These are phyloP conservation scores for Balaenoptera acutorostrata DNA, from an alignment of 2,113 vertebrate species.

Conservation along the genomic window DNA sequence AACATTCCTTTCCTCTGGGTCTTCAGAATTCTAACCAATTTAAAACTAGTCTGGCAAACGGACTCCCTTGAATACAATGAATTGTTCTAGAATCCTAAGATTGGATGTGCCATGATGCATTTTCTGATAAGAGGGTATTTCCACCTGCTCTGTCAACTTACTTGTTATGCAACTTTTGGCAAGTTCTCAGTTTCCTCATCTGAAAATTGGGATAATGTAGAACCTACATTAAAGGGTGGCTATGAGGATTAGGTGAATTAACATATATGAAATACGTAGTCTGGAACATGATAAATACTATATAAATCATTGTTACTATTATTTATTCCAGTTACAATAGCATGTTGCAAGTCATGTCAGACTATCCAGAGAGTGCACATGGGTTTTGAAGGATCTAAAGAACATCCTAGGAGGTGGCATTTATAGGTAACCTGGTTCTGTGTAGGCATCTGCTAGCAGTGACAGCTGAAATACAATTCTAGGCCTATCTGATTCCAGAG, in stretches of 20 bases:
- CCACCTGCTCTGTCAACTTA: not conserved
- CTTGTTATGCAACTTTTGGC: not conserved
- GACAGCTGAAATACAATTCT: not conserved
- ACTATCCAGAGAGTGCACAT: not conserved
- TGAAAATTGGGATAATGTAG: not conserved
- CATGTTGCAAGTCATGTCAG: not conserved
- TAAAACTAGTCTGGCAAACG: constrained; percentile 32
- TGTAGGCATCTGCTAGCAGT: not conserved
- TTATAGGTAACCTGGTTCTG: not conserved
- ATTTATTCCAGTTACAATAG: not conserved
- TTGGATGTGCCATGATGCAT: not conserved
- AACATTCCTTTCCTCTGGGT: constrained; percentile 38
- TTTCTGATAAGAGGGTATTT: not conserved
- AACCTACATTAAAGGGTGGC: not conserved
- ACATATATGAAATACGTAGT: not conserved
- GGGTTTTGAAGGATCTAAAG: not conserved
- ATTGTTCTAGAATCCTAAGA: not conserved
- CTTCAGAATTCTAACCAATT: constrained; percentile 9
- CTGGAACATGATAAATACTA: not conserved
- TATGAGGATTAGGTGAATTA: not conserved
- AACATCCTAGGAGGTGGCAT: not conserved
- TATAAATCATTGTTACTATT: not conserved
- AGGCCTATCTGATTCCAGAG: not conserved
- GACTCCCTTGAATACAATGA: constrained; percentile 20
- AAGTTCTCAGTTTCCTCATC: not conserved